A percentile compares a stretch with the other conserved stretches of the same genome.
phyloP scores from a whole-genome alignment of 2,797 vertebrate species.

The Lithobates pipiens region DNA sequence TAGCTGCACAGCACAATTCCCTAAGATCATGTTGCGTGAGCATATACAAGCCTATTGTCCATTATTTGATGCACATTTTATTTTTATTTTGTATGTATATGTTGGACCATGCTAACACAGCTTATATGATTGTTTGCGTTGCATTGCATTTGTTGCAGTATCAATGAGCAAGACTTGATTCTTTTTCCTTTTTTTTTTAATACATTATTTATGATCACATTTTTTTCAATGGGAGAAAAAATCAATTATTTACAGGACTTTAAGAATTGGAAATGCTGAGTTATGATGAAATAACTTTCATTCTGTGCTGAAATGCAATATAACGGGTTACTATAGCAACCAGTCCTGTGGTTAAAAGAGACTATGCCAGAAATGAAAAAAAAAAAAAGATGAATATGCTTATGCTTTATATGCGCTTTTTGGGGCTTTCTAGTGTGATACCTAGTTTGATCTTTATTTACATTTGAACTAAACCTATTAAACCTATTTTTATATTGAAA shows the following conservation, averaged over 20 bases:
- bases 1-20: conserved; percentile 17
- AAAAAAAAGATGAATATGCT: no score
- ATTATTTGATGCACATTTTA: neutral
- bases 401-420: no score
- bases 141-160: neutral
- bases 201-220: neutral
- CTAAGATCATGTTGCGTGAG: conserved; percentile 10
- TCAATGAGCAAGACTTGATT: neutral
- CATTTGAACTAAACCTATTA: no score
- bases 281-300: conserved; percentile 41
- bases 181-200: neutral
- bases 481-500: no score
- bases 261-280: conserved; percentile 38
- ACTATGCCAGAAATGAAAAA: conserved; percentile 3
- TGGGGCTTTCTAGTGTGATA: no score
- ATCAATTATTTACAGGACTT: conserved; percentile 55
- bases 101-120: neutral
- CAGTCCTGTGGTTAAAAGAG: conserved; percentile 24
- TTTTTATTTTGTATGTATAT: neutral
- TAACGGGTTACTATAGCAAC: conserved; percentile 46
- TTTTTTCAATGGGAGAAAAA: conserved; percentile 30
- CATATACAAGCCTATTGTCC: neutral
- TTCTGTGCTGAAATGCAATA: conserved; percentile 31
- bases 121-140: neutral
- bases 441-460: no score